Base-by-base conservation (phyloP, 2,113 vertebrate species). In the Anthoscopus minutus region DNA sequence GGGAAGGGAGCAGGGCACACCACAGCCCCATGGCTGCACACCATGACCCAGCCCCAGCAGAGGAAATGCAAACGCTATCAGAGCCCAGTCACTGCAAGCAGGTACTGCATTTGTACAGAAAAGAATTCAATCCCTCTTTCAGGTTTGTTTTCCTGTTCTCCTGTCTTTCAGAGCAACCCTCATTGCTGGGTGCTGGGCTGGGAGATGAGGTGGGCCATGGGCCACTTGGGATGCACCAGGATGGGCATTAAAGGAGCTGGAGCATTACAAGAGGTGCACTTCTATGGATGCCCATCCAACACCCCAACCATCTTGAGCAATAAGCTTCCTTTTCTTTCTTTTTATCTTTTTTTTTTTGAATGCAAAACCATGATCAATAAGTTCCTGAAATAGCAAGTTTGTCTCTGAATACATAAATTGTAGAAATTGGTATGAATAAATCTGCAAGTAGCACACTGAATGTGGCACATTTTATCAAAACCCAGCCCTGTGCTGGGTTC, bases 381-480 rank as follows among this genome's bases (percentile, higher is more conserved):
- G 95, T 96, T 95, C 96, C 96, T 93, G 96, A 98, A 98, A 98
- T 98, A 98, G 98, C 98, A 98, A 98, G 98, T 98, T 98, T 98
- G 96, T 98, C 99, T 99, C 99, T 99, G 98, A 99, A 99, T 99
- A 99, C 97, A 98, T 99, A 99, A 99, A 99, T 97, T 86, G 97
- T 97, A 98, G 98, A 98, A 99, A 98, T 98, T 98, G 97, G 98
- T 98, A 98, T 98, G 98, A 98, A 98, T 99, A 99, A 99, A 99
- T 99, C 99, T 99, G 98, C 98, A 98, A 99, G 98, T 98, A 98
- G 97, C 98, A 98, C 98, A 98, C 98, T 97, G 98, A 98, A 97
- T 97, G 98, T 96, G 97, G 98, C 99, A 98, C 98, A 98, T 98
- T 98, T 98, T 96, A 96, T 97, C 96, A 96, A 97, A 87, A 95